phyloP scores from a whole-genome alignment of 2,888 invertebrate genomes.

The Pyrrhia umbra region DNA sequence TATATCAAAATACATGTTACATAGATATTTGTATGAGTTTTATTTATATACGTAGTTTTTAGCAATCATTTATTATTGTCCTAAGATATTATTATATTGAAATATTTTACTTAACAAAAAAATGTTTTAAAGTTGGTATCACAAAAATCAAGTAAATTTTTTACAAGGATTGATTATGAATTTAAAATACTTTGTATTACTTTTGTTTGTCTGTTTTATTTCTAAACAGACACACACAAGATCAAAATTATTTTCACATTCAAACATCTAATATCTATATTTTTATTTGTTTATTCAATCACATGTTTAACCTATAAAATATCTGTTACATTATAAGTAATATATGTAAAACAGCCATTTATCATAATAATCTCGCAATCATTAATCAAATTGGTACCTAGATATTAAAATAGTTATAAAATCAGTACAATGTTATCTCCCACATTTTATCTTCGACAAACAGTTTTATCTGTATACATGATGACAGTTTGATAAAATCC shows the following conservation, averaged over 20 bases:
- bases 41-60: constrained; percentile 78
- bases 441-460: constrained; percentile 68
- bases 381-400: constrained; percentile 41
- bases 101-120: not conserved
- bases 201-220: constrained; percentile 18
- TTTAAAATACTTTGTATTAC: not conserved
- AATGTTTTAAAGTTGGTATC: too few relatives aligned
- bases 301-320: constrained; percentile 15
- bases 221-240: constrained; percentile 15
- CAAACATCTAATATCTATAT: not conserved
- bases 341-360: constrained; percentile 34
- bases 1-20: constrained; percentile 88
- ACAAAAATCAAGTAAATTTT: not conserved
- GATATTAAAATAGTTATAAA: constrained; percentile 55
- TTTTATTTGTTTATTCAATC: constrained; percentile 32
- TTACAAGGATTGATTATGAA: not conserved
- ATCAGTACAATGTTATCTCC: constrained; percentile 72
- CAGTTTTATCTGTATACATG: constrained; percentile 52
- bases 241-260: not conserved
- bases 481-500: constrained; percentile 56
- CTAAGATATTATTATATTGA: not conserved
- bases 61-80: constrained; percentile 35
- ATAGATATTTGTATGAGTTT: constrained; percentile 85
- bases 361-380: constrained; percentile 46
- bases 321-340: constrained; percentile 32